Base-by-base conservation (phyloP, 1,140 invertebrate species). In the Zaprionus davidi region DNA sequence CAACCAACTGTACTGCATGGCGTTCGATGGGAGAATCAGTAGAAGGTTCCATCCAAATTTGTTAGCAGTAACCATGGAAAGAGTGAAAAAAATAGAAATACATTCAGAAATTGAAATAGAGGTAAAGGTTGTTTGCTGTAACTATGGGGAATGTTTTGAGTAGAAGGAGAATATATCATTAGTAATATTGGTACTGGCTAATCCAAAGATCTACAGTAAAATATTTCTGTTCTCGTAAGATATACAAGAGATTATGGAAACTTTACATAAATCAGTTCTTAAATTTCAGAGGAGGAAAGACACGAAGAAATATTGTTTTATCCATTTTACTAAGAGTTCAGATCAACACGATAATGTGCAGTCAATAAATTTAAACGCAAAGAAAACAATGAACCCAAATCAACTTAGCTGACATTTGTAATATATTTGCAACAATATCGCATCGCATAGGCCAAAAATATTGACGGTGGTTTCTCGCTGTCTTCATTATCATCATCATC, bases 1-100 rank as follows among this genome's bases (percentile, higher is more conserved):
- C 46, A 88, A 46, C 84, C 84, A 88, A 59, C 74, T 84, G 51
- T 88, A 88, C 63, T 88, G 84, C 84, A 88, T 88, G 49, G 13
- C 36, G 12, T 5, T 49, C 5, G 5, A 2, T 3, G 26, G 15
- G 13, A 49, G 11, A 34, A 73, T 69, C 65, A 28, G 36, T 44
- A 46, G 13, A 34, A 6, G 0, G 17, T 5, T 20, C 22, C 36
- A 5, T 13, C 13, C 11, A 34, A 34, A 11, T 41, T 66, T 76
- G 34, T 71, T 68, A 13, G 38, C 20, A 26, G 73, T 76, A 57
- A 62, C 5, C 56, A 71, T 26, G 73, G 34, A 26, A 20, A 58
- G 56, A 58, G 28, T 12, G 56, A 22, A 17, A 28, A 5, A 51
- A 12, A 12, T 20, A 22, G 9, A 22, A 7, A 20, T 9, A 12